Conservation (phyloP, 2,113 vertebrate species). For the Campylomormyrus tamandua region DNA sequence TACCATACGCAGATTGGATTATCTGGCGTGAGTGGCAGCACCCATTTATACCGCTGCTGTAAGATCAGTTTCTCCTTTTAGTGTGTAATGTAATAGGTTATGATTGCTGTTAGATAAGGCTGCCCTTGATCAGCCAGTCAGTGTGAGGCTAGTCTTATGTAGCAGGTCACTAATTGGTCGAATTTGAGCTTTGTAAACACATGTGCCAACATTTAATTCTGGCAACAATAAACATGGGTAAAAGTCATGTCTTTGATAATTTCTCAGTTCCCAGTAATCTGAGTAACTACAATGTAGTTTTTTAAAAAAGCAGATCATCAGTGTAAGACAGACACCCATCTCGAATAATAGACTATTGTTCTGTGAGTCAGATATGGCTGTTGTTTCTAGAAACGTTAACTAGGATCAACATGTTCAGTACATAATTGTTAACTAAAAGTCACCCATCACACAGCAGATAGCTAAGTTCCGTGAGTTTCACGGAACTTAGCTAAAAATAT, state of each 20-base stretch:
- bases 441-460: background rate
- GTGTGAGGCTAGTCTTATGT: background rate
- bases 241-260: background rate
- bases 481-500: background rate
- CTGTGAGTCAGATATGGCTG: background rate
- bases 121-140: background rate
- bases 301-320: background rate
- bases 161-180: background rate
- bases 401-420: background rate
- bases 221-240: background rate
- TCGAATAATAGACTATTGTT: background rate
- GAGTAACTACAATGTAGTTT: background rate
- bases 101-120: constrained; percentile 1
- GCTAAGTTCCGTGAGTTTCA: background rate
- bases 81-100: background rate
- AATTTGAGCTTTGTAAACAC: background rate
- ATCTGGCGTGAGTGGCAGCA: background rate
- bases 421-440: background rate
- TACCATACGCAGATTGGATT: background rate
- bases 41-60: background rate
- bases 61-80: background rate
- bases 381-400: background rate
- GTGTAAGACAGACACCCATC: background rate
- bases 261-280: background rate
- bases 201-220: background rate